Base-by-base conservation (phyloP, 2,113 vertebrate species). In the Pungitius pungitius region DNA sequence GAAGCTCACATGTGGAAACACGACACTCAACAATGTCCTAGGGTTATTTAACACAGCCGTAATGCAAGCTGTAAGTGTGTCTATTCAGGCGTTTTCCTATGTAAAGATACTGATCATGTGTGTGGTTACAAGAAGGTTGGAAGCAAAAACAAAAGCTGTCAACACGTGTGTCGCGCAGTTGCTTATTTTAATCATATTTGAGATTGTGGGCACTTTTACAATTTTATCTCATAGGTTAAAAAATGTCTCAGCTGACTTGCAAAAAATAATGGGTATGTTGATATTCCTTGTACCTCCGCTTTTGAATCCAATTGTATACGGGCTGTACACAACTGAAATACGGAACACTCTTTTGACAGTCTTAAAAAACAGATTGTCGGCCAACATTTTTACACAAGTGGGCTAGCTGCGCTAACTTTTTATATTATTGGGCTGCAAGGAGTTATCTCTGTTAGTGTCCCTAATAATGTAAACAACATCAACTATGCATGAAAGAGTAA, bases 291-390 rank as follows among this genome's bases (percentile, higher is more conserved):
- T 93, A 4, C 86, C 92, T 17, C 93, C 93, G 6, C 74, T 94
- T 59, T 64, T 93, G n/a, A 94, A 94, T 86, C 93, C 93, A 20
- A 52, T 93, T 22, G 90, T 93, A 0, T 94, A 94, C 13, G 92
- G 93, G 20, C 58, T 94, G 7, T 90, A 94, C 27, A 92, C 90
- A 14, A 85, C 73, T 10, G 89, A 94, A 83, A 88, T 94, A 71
- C 80, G 88, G 56, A 81, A 51, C 35, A 86, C 85, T 20, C 18
- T 93, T 1, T 20, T 92, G 13, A 81, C 20, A 52, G 13, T 90
- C 30, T 67, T 89, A 0, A 85, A 69, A 47, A 87, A 63, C 0
- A 89, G 40, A 80, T 42, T 86, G 2, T 63, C 62, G 0, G 5
- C 51, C 7, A 80, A 39, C 84, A 65, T 73, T 3, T 55, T 24